Conservation (phyloP, 2,888 invertebrate species). For the Spisula subtruncata region DNA sequence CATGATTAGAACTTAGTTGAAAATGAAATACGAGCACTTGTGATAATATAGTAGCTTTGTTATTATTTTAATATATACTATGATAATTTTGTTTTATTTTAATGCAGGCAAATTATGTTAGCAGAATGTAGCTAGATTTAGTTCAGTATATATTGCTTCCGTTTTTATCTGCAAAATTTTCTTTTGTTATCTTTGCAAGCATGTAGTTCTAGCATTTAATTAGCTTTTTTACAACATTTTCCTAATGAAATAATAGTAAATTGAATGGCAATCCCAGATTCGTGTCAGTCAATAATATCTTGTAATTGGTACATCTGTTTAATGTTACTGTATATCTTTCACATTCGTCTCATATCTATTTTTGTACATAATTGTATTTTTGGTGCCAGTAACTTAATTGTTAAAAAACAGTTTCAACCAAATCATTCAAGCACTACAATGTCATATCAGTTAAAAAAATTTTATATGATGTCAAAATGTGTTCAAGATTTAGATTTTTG, state of each 20-base stretch:
- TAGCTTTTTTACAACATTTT: not conserved
- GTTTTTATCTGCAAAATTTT: not conserved
- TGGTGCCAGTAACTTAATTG: conserved; percentile 6
- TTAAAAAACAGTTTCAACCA: not conserved
- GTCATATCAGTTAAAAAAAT: too few species aligned
- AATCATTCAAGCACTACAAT: too few species aligned
- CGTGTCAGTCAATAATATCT: not conserved
- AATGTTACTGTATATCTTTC: not conserved
- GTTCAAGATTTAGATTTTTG: too few species aligned
- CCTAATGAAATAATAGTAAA: not conserved
- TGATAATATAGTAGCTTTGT: not conserved
- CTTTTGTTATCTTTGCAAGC: not conserved
- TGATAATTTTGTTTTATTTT: not conserved
- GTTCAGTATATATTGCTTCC: not conserved
- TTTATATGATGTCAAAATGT: too few species aligned
- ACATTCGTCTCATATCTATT: not conserved
- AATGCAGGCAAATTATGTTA: not conserved
- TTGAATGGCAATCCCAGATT: too few species aligned
- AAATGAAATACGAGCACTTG: not conserved
- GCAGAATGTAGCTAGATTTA: not conserved
- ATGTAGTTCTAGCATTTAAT: not conserved
- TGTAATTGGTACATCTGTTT: not conserved
- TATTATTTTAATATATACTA: not conserved
- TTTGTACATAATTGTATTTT: not conserved
- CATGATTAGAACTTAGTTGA: too few species aligned